Base-by-base conservation (phyloP, 2,888 invertebrate species). In the Emesis furor region DNA sequence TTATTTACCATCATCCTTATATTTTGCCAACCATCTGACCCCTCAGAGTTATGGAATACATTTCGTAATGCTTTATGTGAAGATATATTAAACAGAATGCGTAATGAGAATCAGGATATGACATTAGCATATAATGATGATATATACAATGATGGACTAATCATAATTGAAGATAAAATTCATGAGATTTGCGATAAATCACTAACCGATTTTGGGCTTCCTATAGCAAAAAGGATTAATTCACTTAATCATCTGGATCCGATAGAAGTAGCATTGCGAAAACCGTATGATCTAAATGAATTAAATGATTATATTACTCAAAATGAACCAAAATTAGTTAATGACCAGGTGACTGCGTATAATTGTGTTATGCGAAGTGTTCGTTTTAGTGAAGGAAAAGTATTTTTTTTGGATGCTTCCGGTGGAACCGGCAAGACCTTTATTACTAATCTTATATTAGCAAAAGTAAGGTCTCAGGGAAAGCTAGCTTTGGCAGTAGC, bases 401-500 rank as follows among this genome's bases (percentile, higher is more conserved):
- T 83, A 32, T 77, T 80, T 82, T 88, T 86, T 42, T 76, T 80
- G 72, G 78, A 84, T 81, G 84, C 85, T 69, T 79, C 82, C 68
- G 81, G 82, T 78, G 84, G 83, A 69, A 84, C 83, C 71, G 86
- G 83, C 68, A 87, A 84, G 82, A 82, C 83, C 76, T 83, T 79
- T 86, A 82, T 83, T 71, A 86, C 81, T 39, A 83, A 83, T 82
- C 6, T 84, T 67, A 76, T 86, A 76, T 82, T 88, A 73, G 51
- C 30, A 79, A 78, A 83, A 80, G 83, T 86, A 10, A 80, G 85
- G 84, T 81, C 78, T 79, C 81, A 32, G 62, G 85, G 89, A 75
- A 89, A 90, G 76, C 92, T 92, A 78, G 92, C 92, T 30, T 84
- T 81, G 83, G 83, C 68, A 81, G 82, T 75, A 84, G 84, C 32